Conservation (phyloP, 53 echinoderm and acorn worm species). For the Echinarachnius parma region DNA sequence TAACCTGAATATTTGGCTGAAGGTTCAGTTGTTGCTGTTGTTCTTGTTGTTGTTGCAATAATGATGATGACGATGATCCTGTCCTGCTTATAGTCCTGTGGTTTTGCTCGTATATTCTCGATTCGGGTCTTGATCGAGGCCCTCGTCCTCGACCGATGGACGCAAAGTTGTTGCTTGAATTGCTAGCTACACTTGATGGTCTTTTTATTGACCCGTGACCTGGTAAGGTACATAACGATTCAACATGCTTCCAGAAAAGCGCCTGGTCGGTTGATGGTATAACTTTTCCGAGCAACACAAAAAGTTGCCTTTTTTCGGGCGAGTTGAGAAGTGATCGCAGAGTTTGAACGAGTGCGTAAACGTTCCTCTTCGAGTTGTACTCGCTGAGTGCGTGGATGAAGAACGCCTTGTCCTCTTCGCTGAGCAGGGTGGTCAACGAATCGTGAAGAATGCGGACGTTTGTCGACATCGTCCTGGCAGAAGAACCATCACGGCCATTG, state of each 20-base stretch:
- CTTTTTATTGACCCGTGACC: background rate
- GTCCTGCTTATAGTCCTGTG: conserved; percentile 2
- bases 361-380: conserved; percentile 83
- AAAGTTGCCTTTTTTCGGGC: conserved; percentile 75
- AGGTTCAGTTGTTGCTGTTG: background rate
- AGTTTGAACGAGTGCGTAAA: conserved; percentile 67
- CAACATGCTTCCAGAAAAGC: conserved; percentile 73
- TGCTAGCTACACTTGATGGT: conserved; percentile 28
- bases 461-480: conserved; percentile 81
- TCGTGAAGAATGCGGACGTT: conserved; percentile 87
- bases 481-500: conserved; percentile 4
- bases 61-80: conserved; percentile 6
- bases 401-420: conserved; percentile 68
- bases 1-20: no score
- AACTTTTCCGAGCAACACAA: conserved; percentile 70
- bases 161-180: conserved; percentile 15
- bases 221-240: conserved; percentile 43
- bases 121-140: conserved; percentile 27
- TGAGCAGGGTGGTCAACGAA: conserved; percentile 62
- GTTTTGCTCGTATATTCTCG: conserved; percentile 37
- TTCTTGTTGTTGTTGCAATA: background rate
- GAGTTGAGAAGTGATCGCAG: conserved; percentile 71
- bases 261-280: conserved; percentile 75
- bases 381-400: conserved; percentile 90
- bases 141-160: conserved; percentile 33